Conservation (phyloP, 2,888 invertebrate genomes). For the Philereme transversata region DNA sequence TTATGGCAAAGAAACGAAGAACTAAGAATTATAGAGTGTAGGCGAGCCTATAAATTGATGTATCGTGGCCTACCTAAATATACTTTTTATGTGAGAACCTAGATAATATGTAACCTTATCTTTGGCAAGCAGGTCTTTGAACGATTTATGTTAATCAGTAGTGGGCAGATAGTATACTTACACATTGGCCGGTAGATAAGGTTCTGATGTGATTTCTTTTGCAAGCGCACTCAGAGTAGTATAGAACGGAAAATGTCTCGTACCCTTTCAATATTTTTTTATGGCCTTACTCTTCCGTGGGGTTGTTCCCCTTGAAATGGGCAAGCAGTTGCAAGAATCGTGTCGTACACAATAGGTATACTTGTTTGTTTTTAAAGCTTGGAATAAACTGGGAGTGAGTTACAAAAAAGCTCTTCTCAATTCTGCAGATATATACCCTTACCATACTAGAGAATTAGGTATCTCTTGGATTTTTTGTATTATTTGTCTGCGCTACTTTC, state of each 20-base stretch:
- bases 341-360: background rate
- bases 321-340: conserved; percentile 9
- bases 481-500: conserved; percentile 18
- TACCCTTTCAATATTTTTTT: conserved; percentile 21
- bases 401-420: background rate
- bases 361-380: no score
- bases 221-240: conserved; percentile 14
- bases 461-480: no score
- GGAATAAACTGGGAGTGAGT: no score
- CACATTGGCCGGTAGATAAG: conserved; percentile 38
- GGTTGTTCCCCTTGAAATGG: conserved; percentile 14
- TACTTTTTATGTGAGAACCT: conserved; percentile 1
- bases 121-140: conserved; percentile 32
- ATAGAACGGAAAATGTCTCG: conserved; percentile 11
- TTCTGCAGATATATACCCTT: background rate
- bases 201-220: conserved; percentile 53
- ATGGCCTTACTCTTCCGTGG: conserved; percentile 19
- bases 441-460: no score
- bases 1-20: no score
- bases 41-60: no score
- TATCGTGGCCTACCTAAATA: background rate
- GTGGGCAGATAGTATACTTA: conserved; percentile 20
- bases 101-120: conserved; percentile 26
- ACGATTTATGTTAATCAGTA: conserved; percentile 38
- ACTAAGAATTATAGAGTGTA: no score